These are phyloP conservation scores for Tenthredo scrophulariae DNA, from an alignment of 2,888 invertebrate species.

Conservation along the genomic window DNA sequence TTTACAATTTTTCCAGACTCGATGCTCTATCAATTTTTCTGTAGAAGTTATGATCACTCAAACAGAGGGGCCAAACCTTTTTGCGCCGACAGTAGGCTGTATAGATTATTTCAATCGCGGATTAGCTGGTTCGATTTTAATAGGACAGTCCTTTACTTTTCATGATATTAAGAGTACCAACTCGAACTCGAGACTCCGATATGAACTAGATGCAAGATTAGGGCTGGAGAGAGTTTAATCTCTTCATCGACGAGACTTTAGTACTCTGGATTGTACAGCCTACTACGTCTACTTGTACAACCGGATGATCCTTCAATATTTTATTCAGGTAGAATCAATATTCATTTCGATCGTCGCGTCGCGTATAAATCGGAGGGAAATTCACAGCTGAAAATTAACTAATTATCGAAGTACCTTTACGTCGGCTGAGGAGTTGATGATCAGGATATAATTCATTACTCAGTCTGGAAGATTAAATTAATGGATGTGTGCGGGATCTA, in stretches of 20 bases:
- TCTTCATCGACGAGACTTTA: not conserved
- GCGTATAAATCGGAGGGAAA: not conserved
- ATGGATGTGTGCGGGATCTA: not conserved
- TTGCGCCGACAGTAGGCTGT: not conserved
- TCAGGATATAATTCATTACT: not conserved
- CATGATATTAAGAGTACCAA: not conserved
- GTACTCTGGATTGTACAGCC: too few relatives aligned
- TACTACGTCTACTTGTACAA: too few relatives aligned
- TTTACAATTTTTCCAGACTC: too few relatives aligned
- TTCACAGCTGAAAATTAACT: not conserved
- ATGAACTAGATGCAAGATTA: not conserved
- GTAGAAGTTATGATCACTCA: too few relatives aligned
- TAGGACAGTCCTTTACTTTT: not conserved
- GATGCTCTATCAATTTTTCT: too few relatives aligned
- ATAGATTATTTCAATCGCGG: not conserved
- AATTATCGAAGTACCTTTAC: not conserved
- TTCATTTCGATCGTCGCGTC: not conserved
- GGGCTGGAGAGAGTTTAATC: not conserved
- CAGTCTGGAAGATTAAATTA: not conserved
- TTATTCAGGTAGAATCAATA: not conserved
- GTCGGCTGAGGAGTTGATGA: not conserved
- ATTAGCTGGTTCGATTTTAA: not conserved
- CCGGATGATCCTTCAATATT: not conserved
- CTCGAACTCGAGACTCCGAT: not conserved
- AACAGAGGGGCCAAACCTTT: too few relatives aligned